Percentiles rank a stretch among this genome's conserved stretches.
These are phyloP conservation scores for Sclerodermus sp. DNA, from an alignment of 2,888 invertebrate genomes.

Conservation along the genomic window DNA sequence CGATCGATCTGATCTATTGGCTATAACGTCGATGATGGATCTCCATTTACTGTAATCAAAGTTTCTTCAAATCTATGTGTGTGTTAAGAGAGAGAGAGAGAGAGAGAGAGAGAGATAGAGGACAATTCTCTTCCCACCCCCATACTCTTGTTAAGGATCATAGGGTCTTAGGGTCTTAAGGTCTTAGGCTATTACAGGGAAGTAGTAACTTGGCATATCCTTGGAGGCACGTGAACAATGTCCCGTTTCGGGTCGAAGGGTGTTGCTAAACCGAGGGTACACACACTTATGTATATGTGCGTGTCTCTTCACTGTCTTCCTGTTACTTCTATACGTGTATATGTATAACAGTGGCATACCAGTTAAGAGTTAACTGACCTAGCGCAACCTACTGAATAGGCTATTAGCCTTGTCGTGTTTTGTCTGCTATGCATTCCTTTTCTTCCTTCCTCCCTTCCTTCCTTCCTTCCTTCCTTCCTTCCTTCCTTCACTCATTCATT, in stretches of 20 bases:
- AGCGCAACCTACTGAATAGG: background rate
- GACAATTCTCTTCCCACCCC: slow-evolving; percentile 22
- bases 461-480: too few relatives aligned
- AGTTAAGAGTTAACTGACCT: slow-evolving; percentile 1
- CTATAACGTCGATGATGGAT: background rate
- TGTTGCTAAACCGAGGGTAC: background rate
- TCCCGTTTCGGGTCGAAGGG: background rate
- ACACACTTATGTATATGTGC: background rate
- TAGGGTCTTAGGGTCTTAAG: too few relatives aligned
- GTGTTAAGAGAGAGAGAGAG: background rate
- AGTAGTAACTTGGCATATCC: background rate
- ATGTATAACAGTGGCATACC: background rate
- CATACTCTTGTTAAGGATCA: too few relatives aligned
- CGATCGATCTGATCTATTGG: too few relatives aligned
- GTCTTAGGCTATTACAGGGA: slow-evolving; percentile 6
- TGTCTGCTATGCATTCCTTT: background rate
- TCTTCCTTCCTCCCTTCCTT: background rate
- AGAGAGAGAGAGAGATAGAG: background rate
- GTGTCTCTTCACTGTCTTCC: too few relatives aligned
- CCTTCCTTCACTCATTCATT: too few relatives aligned
- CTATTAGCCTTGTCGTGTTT: background rate
- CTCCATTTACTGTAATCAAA: background rate
- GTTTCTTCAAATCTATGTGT: background rate
- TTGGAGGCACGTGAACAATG: background rate
- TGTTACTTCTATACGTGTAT: background rate